These are phyloP conservation scores for Caenorhabditis japonica DNA, from an alignment of 2,888 invertebrate genomes.

Conservation along the genomic window DNA sequence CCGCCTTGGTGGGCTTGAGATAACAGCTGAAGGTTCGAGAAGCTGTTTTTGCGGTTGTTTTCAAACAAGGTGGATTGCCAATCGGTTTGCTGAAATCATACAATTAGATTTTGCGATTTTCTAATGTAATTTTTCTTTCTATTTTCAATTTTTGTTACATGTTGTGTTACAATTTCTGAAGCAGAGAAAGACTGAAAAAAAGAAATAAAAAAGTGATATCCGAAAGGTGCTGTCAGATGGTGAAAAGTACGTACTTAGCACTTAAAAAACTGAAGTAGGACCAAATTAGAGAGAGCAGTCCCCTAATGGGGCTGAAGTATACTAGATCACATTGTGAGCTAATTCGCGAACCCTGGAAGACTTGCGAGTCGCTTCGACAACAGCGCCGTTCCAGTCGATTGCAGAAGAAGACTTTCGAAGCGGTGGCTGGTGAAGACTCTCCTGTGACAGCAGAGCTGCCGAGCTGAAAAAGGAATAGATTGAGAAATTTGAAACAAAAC, in stretches of 20 bases:
- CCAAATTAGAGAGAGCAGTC: conserved; percentile 34
- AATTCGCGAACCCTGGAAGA: conserved; percentile 55
- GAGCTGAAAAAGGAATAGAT: conserved; percentile 51
- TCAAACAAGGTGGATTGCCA: conserved; percentile 49
- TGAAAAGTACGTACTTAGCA: conserved; percentile 31
- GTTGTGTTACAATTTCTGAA: no score
- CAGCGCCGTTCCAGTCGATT: conserved; percentile 62
- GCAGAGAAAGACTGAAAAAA: no score
- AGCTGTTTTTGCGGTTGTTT: conserved; percentile 45
- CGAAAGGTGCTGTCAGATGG: conserved; percentile 23
- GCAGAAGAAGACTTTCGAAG: conserved; percentile 66
- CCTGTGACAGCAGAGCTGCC: conserved; percentile 56
- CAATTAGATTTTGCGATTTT: conserved; percentile 12
- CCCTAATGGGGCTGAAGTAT: conserved; percentile 41
- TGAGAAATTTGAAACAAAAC: neutral
- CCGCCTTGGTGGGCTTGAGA: conserved; percentile 55
- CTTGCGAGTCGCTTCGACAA: conserved; percentile 56
- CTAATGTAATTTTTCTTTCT: no score
- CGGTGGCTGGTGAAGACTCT: conserved; percentile 49
- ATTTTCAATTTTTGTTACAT: no score
- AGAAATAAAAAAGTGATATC: neutral
- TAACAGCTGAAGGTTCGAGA: conserved; percentile 45
- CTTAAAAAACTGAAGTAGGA: neutral
- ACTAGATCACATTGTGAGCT: conserved; percentile 5
- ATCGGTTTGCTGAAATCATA: conserved; percentile 51